Evolutionary conservation across 2,888 invertebrate genomes (phyloP).

Genomic region (Scaptomyza caliginosa): DNA sequence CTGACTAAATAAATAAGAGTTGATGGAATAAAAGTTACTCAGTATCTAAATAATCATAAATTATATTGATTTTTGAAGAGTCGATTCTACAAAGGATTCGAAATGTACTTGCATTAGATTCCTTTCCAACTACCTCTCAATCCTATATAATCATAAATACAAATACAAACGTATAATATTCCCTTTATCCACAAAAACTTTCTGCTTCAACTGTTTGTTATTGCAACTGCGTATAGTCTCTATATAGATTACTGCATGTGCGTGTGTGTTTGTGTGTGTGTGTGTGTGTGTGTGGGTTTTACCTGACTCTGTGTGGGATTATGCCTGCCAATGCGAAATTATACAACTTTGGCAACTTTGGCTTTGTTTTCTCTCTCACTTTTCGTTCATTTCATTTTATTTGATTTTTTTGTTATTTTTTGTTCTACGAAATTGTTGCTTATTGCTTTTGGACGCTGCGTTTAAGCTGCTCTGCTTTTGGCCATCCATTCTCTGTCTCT

Average conservation of each 20-base stretch:
- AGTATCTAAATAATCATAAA: background rate
- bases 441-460: conserved; percentile 68
- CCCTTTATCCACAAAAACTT: conserved; percentile 25
- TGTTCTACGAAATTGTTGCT: conserved; percentile 70
- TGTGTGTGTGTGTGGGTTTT: conserved; percentile 54
- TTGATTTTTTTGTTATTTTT: conserved; percentile 19
- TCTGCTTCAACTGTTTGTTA: conserved; percentile 30
- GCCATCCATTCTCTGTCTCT: background rate
- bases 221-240: conserved; percentile 31
- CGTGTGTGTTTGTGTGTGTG: conserved; percentile 5
- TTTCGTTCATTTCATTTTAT: conserved; percentile 21
- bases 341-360: conserved; percentile 71
- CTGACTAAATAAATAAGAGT: conserved; percentile 6
- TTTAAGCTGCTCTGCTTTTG: conserved; percentile 30
- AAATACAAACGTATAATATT: conserved; percentile 11
- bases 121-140: background rate
- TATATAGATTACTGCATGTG: conserved; percentile 28
- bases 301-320: conserved; percentile 73
- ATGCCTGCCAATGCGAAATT: conserved; percentile 76
- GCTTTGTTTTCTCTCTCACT: conserved; percentile 39
- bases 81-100: background rate
- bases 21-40: background rate
- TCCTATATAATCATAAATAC: conserved; percentile 64
- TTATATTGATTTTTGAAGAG: background rate
- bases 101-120: background rate